Evolutionary conservation across 2,797 vertebrate species (phyloP), one percentile per base, ranked within the genome.

Genomic region (Typhlichthys subterraneus): DNA sequence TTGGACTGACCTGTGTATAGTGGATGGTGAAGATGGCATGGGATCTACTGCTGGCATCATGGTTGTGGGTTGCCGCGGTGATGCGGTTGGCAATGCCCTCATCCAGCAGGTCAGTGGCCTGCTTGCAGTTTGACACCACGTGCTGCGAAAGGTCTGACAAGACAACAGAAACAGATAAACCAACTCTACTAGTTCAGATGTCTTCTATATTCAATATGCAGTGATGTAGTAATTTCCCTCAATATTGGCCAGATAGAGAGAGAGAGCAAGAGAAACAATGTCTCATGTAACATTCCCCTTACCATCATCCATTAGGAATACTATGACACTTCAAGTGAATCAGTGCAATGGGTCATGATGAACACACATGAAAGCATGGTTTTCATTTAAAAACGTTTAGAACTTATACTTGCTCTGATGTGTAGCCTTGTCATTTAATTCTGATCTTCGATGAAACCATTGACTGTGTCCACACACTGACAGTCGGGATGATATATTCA

Each of bases 21-120:
- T 98, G 94, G 84, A 99, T 96, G 63, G 94, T 97, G 86, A 99
- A 99, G 89, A 99, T 98, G 85, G 96, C 97, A 49, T 99, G 98
- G 45, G 98, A 99, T 77, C 98, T 92, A 89, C 98, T 99, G 91
- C 98, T 99, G 84, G 96, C 94, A n/a, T 96, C 95, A 5, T 99
- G 98, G 87, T 96, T 87, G 70, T 98, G 97, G 1, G 98, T 99
- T 51, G 96, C 94, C 63, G 98, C 98, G 0, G 97, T 99, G 82
- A 99, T 98, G 84, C 98, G 96, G 91, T 98, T 98, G 80, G 95
- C 92, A 73, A 98, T 94, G 76, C 97, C 98, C 80, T 95, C 93
- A 80, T 99, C 96, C 71, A 99, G 84, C 72, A 99, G 95, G 72
- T 93, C 89, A 72, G 95, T 88, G 57, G 96, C 95, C 92, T 98